These are phyloP conservation scores for Nyctibius grandis DNA, from an alignment of 2,797 vertebrate genomes.

Conservation along the genomic window DNA sequence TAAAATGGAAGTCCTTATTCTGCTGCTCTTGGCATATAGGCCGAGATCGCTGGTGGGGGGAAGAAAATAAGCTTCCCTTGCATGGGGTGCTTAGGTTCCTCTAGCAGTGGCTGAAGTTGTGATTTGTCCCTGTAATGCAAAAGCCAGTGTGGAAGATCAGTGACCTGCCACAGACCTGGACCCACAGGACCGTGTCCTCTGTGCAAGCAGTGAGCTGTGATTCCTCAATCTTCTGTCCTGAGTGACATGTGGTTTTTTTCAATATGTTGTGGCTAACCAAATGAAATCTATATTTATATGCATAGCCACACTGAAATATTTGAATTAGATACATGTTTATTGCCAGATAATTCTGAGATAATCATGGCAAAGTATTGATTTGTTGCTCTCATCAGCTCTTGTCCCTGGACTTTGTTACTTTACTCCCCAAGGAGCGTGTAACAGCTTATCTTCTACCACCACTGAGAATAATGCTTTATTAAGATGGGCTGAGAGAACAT, in stretches of 20 bases:
- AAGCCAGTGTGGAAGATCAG: background rate
- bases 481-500: background rate
- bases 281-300: background rate
- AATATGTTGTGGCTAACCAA: background rate
- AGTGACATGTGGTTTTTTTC: background rate
- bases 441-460: background rate
- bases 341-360: background rate
- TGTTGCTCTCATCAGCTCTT: background rate
- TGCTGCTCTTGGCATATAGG: background rate
- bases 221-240: background rate
- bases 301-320: background rate
- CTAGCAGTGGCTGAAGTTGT: background rate
- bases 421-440: background rate
- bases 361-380: background rate
- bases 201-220: background rate
- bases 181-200: background rate
- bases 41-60: fast-evolving
- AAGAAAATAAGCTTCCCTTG: background rate
- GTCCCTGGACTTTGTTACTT: background rate
- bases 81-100: background rate
- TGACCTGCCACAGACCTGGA: background rate
- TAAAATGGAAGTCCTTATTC: background rate
- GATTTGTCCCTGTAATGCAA: background rate
- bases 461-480: background rate
- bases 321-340: background rate